Evolutionary conservation across 1,140 invertebrate species (phyloP), one percentile per base, ranked within the genome.

Genomic region (Atta texana): DNA sequence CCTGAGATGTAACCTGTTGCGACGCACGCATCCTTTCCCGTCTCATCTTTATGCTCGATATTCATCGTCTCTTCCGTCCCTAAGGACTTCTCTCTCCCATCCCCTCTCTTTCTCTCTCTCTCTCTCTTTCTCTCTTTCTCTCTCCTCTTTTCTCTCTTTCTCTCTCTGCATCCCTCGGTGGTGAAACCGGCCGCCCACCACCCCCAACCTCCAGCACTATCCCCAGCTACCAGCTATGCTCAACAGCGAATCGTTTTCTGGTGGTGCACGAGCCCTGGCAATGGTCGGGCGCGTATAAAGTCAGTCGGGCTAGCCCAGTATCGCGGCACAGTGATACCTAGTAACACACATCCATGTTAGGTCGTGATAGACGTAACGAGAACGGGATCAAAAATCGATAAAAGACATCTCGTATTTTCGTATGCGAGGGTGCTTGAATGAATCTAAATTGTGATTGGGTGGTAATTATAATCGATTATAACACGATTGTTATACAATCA

Each of bases 1-100:
- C 63, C 80, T 68, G 24, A 74, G 18, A 87, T 86, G 89, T 93
- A 93, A 94, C 93, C 94, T 94, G 94, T 94, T 94, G 94, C 94
- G 93, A 92, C 92, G 93, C 93, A 94, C 93, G 93, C 92, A 84
- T 90, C 77, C 10, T 63, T 74, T 55, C 68, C 66, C 59, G 24
- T 85, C 87, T 61, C 78, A 61, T 75, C 74, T 51, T 61, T 78
- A 24, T 80, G 21, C 75, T 14, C 71, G 68, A 71, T 86, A 53
- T n/a, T 21, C 69, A 59, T 77, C 53, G 49, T 74, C 69, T 81
- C 53, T 80, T 72, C 64, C 61, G 49, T 66, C 59, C 8, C 59
- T 51, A 16, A 85, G 39, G 16, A 57, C 59, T 51, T 57, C 31
- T 64, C 21, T 44, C 44, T 49, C 21, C 5, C 49, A 24, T 21